Evolutionary conservation across 2,113 vertebrate genomes (phyloP).

Genomic region (Crotalus helleri): DNA sequence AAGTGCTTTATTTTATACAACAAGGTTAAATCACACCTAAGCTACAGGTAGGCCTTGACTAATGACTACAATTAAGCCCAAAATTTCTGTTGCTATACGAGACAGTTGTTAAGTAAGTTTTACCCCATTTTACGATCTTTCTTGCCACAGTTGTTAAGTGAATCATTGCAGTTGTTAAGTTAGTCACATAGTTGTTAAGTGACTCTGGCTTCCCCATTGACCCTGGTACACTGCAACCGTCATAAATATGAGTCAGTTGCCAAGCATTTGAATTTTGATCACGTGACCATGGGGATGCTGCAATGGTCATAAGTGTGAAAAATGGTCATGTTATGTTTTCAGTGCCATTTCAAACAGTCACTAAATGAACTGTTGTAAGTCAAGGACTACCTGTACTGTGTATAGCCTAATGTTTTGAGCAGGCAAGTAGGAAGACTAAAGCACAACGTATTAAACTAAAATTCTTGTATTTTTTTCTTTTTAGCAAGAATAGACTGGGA

Average conservation of each 20-base stretch:
- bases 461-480: conserved; percentile 49
- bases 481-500: conserved; percentile 90
- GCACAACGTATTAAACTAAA: conserved; percentile 30
- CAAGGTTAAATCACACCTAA: neutral
- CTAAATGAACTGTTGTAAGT: neutral
- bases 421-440: neutral
- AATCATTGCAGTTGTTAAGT: too few species aligned
- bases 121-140: too few species aligned
- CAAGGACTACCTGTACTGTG: neutral
- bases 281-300: too few species aligned
- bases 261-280: too few species aligned
- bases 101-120: too few species aligned
- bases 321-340: neutral
- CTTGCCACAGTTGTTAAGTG: too few species aligned
- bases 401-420: neutral
- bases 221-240: too few species aligned
- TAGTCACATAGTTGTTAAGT: too few species aligned
- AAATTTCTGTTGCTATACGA: too few species aligned
- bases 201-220: too few species aligned
- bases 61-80: too few species aligned
- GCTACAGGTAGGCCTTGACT: neutral
- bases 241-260: too few species aligned
- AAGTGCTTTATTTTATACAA: neutral
- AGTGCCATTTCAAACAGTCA: neutral
- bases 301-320: neutral